Base-by-base conservation (phyloP, 1,140 invertebrate species). In the Neuroterus valhalla region DNA sequence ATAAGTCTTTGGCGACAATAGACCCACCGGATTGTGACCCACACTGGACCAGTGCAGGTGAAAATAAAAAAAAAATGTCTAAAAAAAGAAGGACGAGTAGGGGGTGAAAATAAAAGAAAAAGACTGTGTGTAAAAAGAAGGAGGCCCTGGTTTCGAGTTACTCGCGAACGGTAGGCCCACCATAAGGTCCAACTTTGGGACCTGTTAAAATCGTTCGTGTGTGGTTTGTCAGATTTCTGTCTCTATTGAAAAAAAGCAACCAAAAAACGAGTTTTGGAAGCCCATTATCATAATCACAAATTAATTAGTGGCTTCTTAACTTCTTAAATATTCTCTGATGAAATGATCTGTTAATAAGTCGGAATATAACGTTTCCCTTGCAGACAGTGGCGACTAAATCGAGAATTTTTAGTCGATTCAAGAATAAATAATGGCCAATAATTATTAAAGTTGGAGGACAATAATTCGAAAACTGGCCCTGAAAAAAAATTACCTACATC, bases 1-100 rank as follows among this genome's bases (percentile, higher is more conserved):
- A 85, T 84, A 78, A 86, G 79, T 62, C 55, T 23, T 62, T 31
- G 55, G 82, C 80, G 80, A 84, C 84, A 84, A 86, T 86, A 86
- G 85, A 85, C 82, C 83, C 81, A 84, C 82, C 78, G 80, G 84
- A 79, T 81, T 82, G 76, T 74, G 70, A 23, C 69, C 73, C 70
- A 31, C 17, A 48, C 21, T 66, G 69, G 31, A 38, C 31, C 31
- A 38, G 31, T 38, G 31, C 42, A 71, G 72, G 55, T 10, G 71
- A 44, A 17, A 67, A 42, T 73, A 48, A n/a, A 50, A 45, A n/a
- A 66, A 26, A 31, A n/a, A n/a, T n/a, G n/a, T n/a, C n/a, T n/a
- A n/a, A 66, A n/a, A 43, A 55, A 48, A 46, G 74, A 62, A 15
- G 42, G 48, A 23, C 42, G 23, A 15, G 21, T 5, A 15, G 21